Evolutionary conservation across 1,140 invertebrate genomes (phyloP).

Genomic region (roundworm (Caenorhabditis elegans)): WBcel235 BX284604.4:11522501-11523000

Average conservation of each 20-base stretch:
- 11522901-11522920: not conserved
- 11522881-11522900: not conserved
- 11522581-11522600: too few relatives aligned
- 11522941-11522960: slow-evolving; percentile 1
- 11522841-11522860: not conserved
- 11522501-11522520: too few relatives aligned
- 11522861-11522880: not conserved
- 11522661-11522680: slow-evolving; percentile 1
- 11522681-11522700: not conserved
- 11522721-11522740: not conserved
- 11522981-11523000: not conserved
- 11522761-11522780: not conserved
- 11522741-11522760: not conserved
- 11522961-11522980: not conserved
- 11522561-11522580: too few relatives aligned
- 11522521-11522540: too few relatives aligned
- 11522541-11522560: too few relatives aligned
- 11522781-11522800: not conserved
- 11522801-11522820: not conserved
- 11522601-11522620: not conserved
- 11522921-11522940: not conserved
- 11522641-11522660: slow-evolving; percentile 18
- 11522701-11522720: not conserved
- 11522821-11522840: not conserved
- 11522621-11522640: not conserved